Conservation (phyloP, 2,797 vertebrate species). For the Diplodus sargus region DNA sequence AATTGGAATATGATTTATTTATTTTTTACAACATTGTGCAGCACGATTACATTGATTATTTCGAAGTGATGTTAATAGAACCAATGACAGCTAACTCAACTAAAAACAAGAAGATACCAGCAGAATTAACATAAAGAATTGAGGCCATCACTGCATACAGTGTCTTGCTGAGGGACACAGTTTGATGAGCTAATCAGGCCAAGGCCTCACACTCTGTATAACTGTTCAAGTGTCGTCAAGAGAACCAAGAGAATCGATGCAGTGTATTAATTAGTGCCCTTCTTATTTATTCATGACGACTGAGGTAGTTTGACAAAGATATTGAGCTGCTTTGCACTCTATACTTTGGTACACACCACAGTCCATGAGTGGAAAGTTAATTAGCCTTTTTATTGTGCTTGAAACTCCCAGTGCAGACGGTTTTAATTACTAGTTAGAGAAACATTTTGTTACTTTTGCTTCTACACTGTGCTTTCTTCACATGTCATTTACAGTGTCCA, state of each 20-base stretch:
- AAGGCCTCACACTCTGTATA: slow-evolving; percentile 1
- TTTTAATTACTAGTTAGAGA: slow-evolving; percentile 25
- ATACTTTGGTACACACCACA: slow-evolving; percentile 6
- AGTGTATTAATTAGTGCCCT: slow-evolving; percentile 57
- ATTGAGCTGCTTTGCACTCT: slow-evolving; percentile 17
- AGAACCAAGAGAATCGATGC: slow-evolving; percentile 33
- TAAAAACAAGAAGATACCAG: too few relatives aligned
- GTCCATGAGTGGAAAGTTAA: slow-evolving; percentile 28
- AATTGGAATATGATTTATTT: too few relatives aligned
- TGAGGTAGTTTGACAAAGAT: slow-evolving; percentile 29
- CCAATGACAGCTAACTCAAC: too few relatives aligned
- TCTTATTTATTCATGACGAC: slow-evolving; percentile 60
- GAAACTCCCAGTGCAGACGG: not conserved
- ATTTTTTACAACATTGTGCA: too few relatives aligned
- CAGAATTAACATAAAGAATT: too few relatives aligned
- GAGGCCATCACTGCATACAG: not conserved
- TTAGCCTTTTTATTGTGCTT: slow-evolving; percentile 36
- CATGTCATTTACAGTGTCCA: not conserved
- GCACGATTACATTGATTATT: too few relatives aligned
- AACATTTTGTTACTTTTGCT: slow-evolving; percentile 8
- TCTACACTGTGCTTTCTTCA: not conserved
- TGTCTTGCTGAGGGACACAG: slow-evolving; percentile 14
- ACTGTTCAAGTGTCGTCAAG: slow-evolving; percentile 33
- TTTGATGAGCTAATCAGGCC: slow-evolving; percentile 29
- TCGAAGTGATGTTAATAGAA: too few relatives aligned